Evolutionary conservation across 2,797 vertebrate genomes (phyloP).

Genomic region (Tauraco hartlaubi): DNA sequence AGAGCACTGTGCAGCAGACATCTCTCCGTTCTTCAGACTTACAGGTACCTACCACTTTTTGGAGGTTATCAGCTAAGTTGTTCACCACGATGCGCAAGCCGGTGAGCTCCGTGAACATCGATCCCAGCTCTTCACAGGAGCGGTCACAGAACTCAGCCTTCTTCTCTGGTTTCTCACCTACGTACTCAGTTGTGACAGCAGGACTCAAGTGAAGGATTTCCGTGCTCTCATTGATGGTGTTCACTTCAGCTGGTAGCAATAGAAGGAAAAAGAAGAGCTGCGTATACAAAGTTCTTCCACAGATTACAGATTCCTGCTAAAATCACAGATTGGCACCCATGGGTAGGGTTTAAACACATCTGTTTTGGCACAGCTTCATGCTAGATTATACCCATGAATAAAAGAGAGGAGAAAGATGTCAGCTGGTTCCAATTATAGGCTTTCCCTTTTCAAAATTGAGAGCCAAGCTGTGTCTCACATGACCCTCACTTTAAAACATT

Average conservation of each 20-base stretch:
- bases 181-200: conserved; percentile 84
- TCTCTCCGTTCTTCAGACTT: background rate
- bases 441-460: conserved; percentile 38
- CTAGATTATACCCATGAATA: conserved; percentile 49
- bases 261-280: background rate
- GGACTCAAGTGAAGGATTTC: conserved; percentile 90
- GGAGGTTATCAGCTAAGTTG: conserved; percentile 91
- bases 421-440: conserved; percentile 39
- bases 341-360: conserved; percentile 5
- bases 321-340: conserved; percentile 4
- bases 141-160: conserved; percentile 89
- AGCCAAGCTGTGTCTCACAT: background rate
- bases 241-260: conserved; percentile 84
- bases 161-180: conserved; percentile 83
- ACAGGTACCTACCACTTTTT: conserved; percentile 90
- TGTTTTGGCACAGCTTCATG: conserved; percentile 17
- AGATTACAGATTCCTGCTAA: conserved; percentile 26
- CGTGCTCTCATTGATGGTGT: conserved; percentile 87
- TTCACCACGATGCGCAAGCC: conserved; percentile 91
- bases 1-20: background rate
- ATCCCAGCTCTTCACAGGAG: conserved; percentile 93
- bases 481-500: background rate
- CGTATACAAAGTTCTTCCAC: background rate
- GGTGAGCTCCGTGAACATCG: conserved; percentile 93
- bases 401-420: conserved; percentile 17